Evolutionary conservation across 2,797 vertebrate genomes (phyloP).

Genomic region (Myiotriccus ornatus): DNA sequence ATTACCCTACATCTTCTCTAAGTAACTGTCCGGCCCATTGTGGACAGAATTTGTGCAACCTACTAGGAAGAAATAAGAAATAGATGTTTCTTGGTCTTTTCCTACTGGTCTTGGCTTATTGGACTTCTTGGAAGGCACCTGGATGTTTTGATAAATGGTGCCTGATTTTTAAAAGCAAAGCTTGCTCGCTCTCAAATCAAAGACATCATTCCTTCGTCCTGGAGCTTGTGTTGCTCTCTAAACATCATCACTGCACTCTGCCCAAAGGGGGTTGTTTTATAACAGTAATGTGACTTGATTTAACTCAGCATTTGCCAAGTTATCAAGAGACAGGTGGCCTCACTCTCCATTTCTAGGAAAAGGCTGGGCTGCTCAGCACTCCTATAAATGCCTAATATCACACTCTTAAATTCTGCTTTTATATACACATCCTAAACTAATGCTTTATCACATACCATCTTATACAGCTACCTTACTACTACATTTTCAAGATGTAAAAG

Average conservation of each 20-base stretch:
- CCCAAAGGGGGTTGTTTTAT: background rate
- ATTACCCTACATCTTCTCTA: background rate
- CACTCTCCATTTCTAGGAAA: background rate
- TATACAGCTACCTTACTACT: background rate
- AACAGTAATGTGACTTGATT: background rate
- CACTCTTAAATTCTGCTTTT: background rate
- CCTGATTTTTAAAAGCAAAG: background rate
- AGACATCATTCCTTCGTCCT: background rate
- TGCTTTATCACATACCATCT: background rate
- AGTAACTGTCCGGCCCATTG: background rate
- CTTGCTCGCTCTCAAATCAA: background rate
- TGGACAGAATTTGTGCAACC: background rate
- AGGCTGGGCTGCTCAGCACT: background rate
- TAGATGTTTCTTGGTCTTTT: background rate
- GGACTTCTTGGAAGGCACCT: background rate
- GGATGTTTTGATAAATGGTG: background rate
- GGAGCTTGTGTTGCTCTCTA: background rate
- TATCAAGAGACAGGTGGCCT: background rate
- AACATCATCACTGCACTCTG: background rate
- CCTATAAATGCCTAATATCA: background rate
- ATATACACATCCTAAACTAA: background rate
- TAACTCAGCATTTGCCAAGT: rapidly evolving
- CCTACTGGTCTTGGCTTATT: background rate
- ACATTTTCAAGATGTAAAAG: background rate
- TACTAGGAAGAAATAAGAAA: background rate